Conservation (phyloP, 2,797 vertebrate species). For the Lophius americanus region DNA sequence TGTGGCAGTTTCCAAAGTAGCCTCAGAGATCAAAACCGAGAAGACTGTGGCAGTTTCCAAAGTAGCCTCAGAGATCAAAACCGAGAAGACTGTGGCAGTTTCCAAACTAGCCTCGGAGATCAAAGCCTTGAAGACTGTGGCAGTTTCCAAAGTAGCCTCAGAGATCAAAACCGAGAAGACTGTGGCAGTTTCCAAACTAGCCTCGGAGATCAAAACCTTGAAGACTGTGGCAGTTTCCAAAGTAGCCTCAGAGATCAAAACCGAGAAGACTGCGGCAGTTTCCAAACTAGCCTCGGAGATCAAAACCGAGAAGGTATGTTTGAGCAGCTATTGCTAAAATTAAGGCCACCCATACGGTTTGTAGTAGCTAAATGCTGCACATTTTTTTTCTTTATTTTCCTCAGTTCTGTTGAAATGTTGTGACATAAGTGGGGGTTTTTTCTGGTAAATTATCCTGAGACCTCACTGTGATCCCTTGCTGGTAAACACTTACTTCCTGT, state of each 20-base stretch:
- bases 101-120: constrained; percentile 74
- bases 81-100: too few species aligned
- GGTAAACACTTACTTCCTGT: not conserved
- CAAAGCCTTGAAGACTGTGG: constrained; percentile 89
- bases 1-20: too few species aligned
- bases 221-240: too few species aligned
- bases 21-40: constrained; percentile 82
- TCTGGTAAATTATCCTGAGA: not conserved
- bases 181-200: too few species aligned
- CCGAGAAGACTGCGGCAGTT: too few species aligned
- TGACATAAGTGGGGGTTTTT: not conserved
- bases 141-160: too few species aligned
- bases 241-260: too few species aligned
- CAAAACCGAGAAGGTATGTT: constrained; percentile 87
- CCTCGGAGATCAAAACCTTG: constrained; percentile 82
- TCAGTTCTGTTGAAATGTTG: not conserved
- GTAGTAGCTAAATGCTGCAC: not conserved
- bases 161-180: too few species aligned
- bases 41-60: too few species aligned
- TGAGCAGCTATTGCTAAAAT: not conserved
- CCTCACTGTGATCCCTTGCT: not conserved
- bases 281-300: constrained; percentile 74
- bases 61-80: too few species aligned
- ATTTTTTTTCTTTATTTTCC: not conserved
- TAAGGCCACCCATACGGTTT: not conserved